Evolutionary conservation across 1,140 invertebrate genomes (phyloP).

Genomic region (Ips nitidus): DNA sequence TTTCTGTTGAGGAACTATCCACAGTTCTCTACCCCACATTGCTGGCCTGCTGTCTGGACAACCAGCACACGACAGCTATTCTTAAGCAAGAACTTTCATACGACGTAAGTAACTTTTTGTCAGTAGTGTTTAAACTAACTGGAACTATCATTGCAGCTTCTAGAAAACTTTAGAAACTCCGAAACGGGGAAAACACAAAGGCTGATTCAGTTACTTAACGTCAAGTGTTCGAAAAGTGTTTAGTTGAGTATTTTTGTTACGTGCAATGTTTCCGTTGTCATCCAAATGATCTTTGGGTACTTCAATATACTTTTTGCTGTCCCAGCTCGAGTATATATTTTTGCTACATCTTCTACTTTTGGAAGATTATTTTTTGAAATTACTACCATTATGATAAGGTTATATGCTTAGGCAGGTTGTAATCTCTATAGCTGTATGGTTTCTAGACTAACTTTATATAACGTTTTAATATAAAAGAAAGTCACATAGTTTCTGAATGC

Average conservation of each 20-base stretch:
- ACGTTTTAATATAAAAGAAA: too few species aligned
- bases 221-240: not conserved
- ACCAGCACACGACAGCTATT: conserved; percentile 68
- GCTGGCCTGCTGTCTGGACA: conserved; percentile 73
- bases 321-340: too few species aligned
- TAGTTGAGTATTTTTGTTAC: not conserved
- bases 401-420: too few species aligned
- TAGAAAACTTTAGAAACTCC: conserved; percentile 67
- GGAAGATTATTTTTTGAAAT: too few species aligned
- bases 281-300: too few species aligned
- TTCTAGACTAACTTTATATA: too few species aligned
- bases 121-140: not conserved
- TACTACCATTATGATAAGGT: too few species aligned
- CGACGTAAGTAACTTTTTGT: conserved; percentile 57
- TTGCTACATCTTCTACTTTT: too few species aligned
- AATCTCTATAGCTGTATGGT: too few species aligned
- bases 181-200: conserved; percentile 62
- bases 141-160: conserved; percentile 54
- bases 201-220: conserved; percentile 53
- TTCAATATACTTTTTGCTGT: too few species aligned
- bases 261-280: not conserved
- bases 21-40: conserved; percentile 85
- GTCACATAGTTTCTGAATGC: too few species aligned
- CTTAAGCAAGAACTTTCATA: conserved; percentile 80
- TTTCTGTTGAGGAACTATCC: conserved; percentile 74